Conservation (phyloP, 2,113 vertebrate species). For the Cisticola juncidis region DNA sequence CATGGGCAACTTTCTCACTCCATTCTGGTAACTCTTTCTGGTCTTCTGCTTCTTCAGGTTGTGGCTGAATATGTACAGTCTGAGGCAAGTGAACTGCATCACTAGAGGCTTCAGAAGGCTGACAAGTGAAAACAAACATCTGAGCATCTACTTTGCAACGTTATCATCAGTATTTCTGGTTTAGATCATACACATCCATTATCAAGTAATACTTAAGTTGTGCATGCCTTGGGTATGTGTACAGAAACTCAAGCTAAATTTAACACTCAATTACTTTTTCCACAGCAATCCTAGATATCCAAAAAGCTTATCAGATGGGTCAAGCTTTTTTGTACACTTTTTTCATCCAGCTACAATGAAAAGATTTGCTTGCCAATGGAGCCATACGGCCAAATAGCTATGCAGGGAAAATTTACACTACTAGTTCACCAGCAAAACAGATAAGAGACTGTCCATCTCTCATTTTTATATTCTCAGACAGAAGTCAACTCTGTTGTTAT, state of each 20-base stretch:
- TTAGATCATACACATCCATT: neutral
- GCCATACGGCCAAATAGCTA: neutral
- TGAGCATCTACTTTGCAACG: neutral
- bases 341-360: neutral
- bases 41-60: conserved; percentile 68
- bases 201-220: neutral
- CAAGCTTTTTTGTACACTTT: neutral
- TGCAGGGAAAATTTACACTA: neutral
- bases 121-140: neutral
- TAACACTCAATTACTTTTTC: neutral
- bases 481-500: neutral
- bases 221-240: neutral
- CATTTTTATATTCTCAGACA: neutral
- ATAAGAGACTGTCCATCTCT: neutral
- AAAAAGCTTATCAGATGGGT: neutral
- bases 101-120: conserved; percentile 81
- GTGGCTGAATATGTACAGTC: conserved; percentile 79
- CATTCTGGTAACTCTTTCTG: conserved; percentile 86
- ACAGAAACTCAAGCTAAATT: neutral
- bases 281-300: neutral
- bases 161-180: neutral
- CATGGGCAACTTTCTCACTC: conserved; percentile 94
- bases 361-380: neutral
- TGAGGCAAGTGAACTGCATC: conserved; percentile 86
- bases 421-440: neutral